Conservation (phyloP, 2,113 vertebrate species). For the Phrynocephalus versicolor region DNA sequence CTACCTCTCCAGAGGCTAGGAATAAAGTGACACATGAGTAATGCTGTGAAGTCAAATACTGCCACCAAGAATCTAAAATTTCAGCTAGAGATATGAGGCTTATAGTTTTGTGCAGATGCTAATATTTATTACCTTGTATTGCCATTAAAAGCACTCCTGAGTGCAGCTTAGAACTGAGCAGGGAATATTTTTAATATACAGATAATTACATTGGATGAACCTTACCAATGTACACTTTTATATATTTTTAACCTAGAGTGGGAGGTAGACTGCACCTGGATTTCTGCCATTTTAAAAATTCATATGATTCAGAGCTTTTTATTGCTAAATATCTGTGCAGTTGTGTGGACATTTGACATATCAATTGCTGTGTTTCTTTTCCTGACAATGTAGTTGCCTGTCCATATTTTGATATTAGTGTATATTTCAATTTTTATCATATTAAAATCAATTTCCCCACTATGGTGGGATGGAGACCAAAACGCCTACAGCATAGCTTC, state of each 20-base stretch:
- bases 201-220: not conserved
- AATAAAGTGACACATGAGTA: not conserved
- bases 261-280: not conserved
- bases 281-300: not conserved
- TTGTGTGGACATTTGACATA: not conserved
- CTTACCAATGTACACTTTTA: not conserved
- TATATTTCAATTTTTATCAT: not conserved
- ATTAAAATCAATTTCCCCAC: not conserved
- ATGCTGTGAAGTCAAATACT: constrained; percentile 5
- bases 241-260: not conserved
- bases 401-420: not conserved
- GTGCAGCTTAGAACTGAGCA: not conserved
- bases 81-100: not conserved
- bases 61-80: constrained; percentile 17
- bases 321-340: not conserved
- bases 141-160: accelerated
- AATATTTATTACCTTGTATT: not conserved
- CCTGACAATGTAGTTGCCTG: not conserved
- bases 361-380: not conserved
- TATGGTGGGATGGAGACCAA: not conserved
- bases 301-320: not conserved
- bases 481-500: not conserved
- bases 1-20: not conserved
- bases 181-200: not conserved
- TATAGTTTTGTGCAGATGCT: not conserved